phyloP scores from a whole-genome alignment of 2,888 invertebrate species.

The Andrena bucephala region DNA sequence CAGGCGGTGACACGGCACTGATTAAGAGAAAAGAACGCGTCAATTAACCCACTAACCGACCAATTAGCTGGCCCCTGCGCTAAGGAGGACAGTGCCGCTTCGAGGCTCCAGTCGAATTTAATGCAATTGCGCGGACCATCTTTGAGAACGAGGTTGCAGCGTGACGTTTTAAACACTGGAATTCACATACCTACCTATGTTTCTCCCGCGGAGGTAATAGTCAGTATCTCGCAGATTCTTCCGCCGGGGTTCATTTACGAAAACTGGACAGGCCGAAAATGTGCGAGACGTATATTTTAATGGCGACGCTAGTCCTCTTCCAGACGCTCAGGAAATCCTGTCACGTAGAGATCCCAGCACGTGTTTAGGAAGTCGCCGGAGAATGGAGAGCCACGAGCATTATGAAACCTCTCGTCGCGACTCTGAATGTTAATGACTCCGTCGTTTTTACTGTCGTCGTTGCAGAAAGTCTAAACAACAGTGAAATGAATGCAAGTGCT shows the following conservation, averaged over 20 bases:
- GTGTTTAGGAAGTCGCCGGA: constrained; percentile 68
- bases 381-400: constrained; percentile 54
- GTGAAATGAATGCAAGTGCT: constrained; percentile 6
- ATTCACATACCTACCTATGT: too few relatives aligned
- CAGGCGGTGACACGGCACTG: constrained; percentile 14
- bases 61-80: constrained; percentile 37
- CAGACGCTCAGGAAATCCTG: constrained; percentile 30
- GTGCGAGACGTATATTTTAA: constrained; percentile 54
- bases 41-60: constrained; percentile 53
- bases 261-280: constrained; percentile 35
- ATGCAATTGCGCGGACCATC: constrained; percentile 2
- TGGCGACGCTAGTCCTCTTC: constrained; percentile 18
- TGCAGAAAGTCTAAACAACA: constrained; percentile 59
- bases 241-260: constrained; percentile 33
- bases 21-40: constrained; percentile 48
- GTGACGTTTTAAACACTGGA: neutral
- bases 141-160: neutral
- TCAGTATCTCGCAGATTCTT: neutral
- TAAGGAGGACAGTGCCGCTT: constrained; percentile 35
- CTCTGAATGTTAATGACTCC: constrained; percentile 71
- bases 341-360: constrained; percentile 63
- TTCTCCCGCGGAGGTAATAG: neutral
- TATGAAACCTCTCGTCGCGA: constrained; percentile 69
- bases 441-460: constrained; percentile 48
- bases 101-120: constrained; percentile 5